Evolutionary conservation across 2,888 invertebrate species (phyloP).

Genomic region (Camponotus fellah): DNA sequence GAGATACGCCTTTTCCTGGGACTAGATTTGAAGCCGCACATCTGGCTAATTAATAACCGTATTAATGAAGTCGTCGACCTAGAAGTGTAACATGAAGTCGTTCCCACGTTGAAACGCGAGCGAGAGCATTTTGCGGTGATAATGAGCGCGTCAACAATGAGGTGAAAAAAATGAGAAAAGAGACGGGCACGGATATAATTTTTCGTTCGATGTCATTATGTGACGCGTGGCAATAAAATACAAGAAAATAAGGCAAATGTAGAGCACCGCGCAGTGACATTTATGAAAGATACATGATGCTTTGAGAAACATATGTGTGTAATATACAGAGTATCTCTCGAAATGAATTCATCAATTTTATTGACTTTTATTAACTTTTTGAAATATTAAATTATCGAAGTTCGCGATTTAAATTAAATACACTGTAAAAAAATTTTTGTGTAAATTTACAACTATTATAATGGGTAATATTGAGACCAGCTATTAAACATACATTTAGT

Average conservation of each 20-base stretch:
- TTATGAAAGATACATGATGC: constrained; percentile 26
- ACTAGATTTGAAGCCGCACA: constrained; percentile 9
- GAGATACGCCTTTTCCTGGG: constrained; percentile 23
- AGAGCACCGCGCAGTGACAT: constrained; percentile 10
- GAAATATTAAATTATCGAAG: background rate
- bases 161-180: constrained; percentile 17
- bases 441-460: too few relatives aligned
- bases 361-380: background rate
- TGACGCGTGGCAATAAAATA: background rate
- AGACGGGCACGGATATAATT: constrained; percentile 4
- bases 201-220: constrained; percentile 33
- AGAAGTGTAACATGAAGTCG: constrained; percentile 60
- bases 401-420: background rate
- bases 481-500: too few relatives aligned
- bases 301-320: background rate
- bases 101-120: constrained; percentile 34
- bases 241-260: constrained; percentile 3
- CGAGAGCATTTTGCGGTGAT: background rate
- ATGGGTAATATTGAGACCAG: too few relatives aligned
- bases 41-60: constrained; percentile 61
- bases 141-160: constrained; percentile 9
- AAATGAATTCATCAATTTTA: constrained; percentile 5
- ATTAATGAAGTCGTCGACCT: constrained; percentile 10
- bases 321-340: background rate
- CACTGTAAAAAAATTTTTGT: too few relatives aligned